Base-by-base conservation (phyloP, 2,888 invertebrate species). In the Tolmerus cingulatus region DNA sequence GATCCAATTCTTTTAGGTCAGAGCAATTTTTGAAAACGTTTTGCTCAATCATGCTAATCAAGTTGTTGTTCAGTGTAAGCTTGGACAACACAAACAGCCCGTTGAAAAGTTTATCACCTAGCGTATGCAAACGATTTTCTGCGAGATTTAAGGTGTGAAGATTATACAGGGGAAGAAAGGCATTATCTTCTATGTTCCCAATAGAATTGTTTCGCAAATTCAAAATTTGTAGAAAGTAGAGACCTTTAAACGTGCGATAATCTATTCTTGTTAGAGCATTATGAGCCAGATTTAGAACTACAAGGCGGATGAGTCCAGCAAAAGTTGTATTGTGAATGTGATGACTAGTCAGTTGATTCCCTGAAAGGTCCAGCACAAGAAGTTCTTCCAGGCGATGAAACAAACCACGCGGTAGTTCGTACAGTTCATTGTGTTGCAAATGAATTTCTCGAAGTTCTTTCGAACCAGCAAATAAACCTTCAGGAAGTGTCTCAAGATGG, bases 271-370 rank as follows among this genome's bases (percentile, higher is more conserved):
- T 97, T 30, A 98, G 92, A 9, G 96, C 95, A 91, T 98, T 98
- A 91, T 96, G 96, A 0, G 97, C 97, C 90, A 98, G 93, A 92
- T 97, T 97, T 89, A 98, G 93, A 85, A 97, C 95, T 90, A 97
- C 96, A 89, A 97, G 93, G 14, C 97, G 94, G 89, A 98, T 96
- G 88, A 98, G 93, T 87, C 97, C 97, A 89, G 96, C 94, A 92
- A 98, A 97, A n/a, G 97, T 97, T 57, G 96, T 96, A 88, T 97
- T 96, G 91, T 97, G 97, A 89, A 98, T 95, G 90, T 96, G 96
- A 90, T 96, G 96, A 91, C 97, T 97, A 82, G 96, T 96, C 89
- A 98, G 93, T 91, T 96, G 96, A 93, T 98, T 98, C 89, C 95
- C 96, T 5, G 97, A 96, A 90, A 98, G 92, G 92, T 98, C 97